Conservation (phyloP, 2,113 vertebrate species). For the Centrocercus urophasianus region DNA sequence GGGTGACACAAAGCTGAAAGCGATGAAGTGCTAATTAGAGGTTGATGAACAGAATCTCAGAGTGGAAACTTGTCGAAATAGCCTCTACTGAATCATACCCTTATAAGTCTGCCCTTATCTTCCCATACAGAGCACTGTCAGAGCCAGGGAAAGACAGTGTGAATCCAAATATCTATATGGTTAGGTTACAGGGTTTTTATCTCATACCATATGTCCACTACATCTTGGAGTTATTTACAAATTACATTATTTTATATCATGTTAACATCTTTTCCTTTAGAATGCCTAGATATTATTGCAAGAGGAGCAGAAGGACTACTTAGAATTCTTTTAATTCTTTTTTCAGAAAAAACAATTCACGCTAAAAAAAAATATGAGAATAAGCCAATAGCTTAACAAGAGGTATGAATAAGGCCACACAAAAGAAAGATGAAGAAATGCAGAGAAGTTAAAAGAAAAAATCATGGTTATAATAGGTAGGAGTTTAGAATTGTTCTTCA, state of each 20-base stretch:
- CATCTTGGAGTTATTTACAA: conserved; percentile 28
- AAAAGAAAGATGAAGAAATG: neutral
- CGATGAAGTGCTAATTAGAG: conserved; percentile 86
- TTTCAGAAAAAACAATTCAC: neutral
- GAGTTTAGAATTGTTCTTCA: neutral
- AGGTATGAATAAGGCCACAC: neutral
- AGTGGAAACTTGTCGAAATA: conserved; percentile 72
- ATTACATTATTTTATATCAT: neutral
- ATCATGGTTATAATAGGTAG: neutral
- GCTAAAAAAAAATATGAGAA: neutral
- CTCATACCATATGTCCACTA: conserved; percentile 39
- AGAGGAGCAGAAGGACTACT: conserved; percentile 12
- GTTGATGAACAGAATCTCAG: conserved; percentile 77
- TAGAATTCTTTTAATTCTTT: neutral
- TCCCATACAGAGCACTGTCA: conserved; percentile 20
- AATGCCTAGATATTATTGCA: neutral
- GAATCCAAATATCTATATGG: conserved; percentile 56
- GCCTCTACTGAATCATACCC: conserved; percentile 67
- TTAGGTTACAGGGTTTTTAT: conserved; percentile 37
- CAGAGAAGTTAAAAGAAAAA: neutral
- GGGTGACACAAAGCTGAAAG: conserved; percentile 81
- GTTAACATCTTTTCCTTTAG: neutral
- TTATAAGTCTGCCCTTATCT: conserved; percentile 60
- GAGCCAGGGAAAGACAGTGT: conserved; percentile 3
- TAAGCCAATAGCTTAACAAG: conserved; percentile 30